phyloP scores from a whole-genome alignment of 2,113 vertebrate genomes.

The Sapajus apella region DNA sequence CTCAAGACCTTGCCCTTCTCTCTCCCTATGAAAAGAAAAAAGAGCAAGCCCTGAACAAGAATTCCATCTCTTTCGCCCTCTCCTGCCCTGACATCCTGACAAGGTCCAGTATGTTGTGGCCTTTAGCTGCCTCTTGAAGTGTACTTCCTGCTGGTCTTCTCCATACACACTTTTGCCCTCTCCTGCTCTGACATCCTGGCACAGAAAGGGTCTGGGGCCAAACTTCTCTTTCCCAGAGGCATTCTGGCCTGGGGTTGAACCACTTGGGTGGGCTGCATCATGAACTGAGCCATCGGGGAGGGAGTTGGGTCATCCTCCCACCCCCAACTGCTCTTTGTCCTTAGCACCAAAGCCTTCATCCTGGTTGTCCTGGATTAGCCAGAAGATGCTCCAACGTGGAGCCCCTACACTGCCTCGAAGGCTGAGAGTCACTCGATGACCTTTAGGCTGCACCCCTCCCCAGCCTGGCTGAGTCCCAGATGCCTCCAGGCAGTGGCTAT shows the following conservation, averaged over 20 bases:
- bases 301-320: not conserved
- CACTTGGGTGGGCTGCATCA: not conserved
- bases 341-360: not conserved
- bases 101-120: not conserved
- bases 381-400: not conserved
- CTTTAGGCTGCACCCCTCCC: not conserved
- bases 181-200: not conserved
- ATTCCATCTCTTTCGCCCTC: not conserved
- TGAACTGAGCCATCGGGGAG: not conserved
- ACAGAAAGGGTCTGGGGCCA: not conserved
- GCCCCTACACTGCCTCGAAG: not conserved
- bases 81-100: not conserved
- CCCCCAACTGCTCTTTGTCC: not conserved
- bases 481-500: not conserved
- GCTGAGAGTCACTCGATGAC: fast-evolving
- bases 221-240: not conserved
- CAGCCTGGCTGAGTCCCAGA: not conserved
- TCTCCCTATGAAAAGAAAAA: not conserved
- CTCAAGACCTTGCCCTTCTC: not conserved
- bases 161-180: not conserved
- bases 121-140: not conserved
- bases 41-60: not conserved
- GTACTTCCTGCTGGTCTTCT: not conserved
- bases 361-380: no score
- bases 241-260: not conserved